Evolutionary conservation across 2,888 invertebrate genomes (phyloP).

Genomic region (Gerosis bhagava): DNA sequence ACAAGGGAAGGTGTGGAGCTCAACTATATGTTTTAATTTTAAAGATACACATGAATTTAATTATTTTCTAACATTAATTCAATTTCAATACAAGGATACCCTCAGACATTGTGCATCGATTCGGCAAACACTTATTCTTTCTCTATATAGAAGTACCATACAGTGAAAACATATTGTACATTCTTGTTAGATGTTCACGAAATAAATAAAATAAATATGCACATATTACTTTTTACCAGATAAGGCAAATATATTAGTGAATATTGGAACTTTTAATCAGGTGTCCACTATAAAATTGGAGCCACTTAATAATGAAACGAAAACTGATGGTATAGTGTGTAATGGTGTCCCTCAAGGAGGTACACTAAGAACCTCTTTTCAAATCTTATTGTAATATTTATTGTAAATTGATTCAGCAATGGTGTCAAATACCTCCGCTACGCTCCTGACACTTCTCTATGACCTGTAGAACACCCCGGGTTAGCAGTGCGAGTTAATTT

Average conservation of each 20-base stretch:
- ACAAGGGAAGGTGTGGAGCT: too few relatives aligned
- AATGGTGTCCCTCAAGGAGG: slow-evolving; percentile 21
- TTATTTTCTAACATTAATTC: too few relatives aligned
- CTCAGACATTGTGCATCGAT: too few relatives aligned
- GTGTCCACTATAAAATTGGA: slow-evolving; percentile 22
- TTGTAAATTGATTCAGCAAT: slow-evolving; percentile 44
- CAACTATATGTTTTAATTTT: too few relatives aligned
- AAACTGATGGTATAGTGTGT: not conserved
- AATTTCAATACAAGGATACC: too few relatives aligned
- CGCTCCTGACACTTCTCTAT: slow-evolving; percentile 78
- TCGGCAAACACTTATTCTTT: too few relatives aligned
- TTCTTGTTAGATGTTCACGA: too few relatives aligned
- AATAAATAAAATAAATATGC: too few relatives aligned
- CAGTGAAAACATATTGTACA: too few relatives aligned
- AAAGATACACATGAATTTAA: too few relatives aligned
- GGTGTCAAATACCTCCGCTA: slow-evolving; percentile 63
- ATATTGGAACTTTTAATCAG: slow-evolving; percentile 51
- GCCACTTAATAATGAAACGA: slow-evolving; percentile 5
- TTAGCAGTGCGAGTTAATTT: slow-evolving; percentile 70
- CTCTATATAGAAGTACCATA: too few relatives aligned
- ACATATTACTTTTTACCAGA: too few relatives aligned
- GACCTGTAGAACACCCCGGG: slow-evolving; percentile 76
- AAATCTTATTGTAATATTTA: slow-evolving; percentile 28
- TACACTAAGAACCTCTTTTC: slow-evolving; percentile 30
- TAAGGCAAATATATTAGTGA: slow-evolving; percentile 46